A percentile compares a stretch with the other conserved stretches of the same genome.
Evolutionary conservation across 2,797 vertebrate species (phyloP).

Genomic region (Protonibea diacanthus): DNA sequence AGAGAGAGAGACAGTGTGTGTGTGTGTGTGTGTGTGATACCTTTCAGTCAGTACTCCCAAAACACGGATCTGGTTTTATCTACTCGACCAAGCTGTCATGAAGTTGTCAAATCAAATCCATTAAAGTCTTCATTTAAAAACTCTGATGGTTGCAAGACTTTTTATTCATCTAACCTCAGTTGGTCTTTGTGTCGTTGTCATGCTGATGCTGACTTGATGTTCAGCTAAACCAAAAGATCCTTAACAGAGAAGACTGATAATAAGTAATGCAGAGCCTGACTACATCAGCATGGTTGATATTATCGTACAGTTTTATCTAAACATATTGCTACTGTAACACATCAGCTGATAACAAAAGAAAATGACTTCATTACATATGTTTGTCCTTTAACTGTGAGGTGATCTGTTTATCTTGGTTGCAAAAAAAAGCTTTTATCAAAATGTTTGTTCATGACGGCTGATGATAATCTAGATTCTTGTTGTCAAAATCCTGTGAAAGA

Average conservation of each 20-base stretch:
- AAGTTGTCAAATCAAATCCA: constrained; percentile 9
- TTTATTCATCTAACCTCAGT: not conserved
- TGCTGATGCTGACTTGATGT: not conserved
- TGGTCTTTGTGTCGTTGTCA: not conserved
- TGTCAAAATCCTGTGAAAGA: too few relatives aligned
- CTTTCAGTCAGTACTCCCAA: constrained; percentile 9
- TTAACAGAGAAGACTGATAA: not conserved
- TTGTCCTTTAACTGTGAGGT: too few relatives aligned
- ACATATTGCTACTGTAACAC: too few relatives aligned
- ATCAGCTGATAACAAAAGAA: too few relatives aligned
- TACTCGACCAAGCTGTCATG: not conserved
- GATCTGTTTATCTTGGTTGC: too few relatives aligned
- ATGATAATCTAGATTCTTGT: too few relatives aligned
- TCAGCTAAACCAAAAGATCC: not conserved
- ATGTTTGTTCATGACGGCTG: too few relatives aligned
- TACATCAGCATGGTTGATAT: not conserved
- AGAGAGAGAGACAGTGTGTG: constrained; percentile 21
- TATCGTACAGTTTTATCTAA: not conserved
- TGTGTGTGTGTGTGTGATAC: constrained; percentile 29
- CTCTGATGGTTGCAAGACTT: not conserved
- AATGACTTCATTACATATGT: too few relatives aligned
- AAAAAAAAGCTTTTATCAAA: too few relatives aligned
- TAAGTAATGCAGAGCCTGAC: not conserved
- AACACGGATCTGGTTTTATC: constrained; percentile 30
- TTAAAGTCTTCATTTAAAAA: constrained; percentile 41